These are phyloP conservation scores for Pseudobourletiella spinata DNA, from an alignment of 1,140 invertebrate species.

Conservation along the genomic window DNA sequence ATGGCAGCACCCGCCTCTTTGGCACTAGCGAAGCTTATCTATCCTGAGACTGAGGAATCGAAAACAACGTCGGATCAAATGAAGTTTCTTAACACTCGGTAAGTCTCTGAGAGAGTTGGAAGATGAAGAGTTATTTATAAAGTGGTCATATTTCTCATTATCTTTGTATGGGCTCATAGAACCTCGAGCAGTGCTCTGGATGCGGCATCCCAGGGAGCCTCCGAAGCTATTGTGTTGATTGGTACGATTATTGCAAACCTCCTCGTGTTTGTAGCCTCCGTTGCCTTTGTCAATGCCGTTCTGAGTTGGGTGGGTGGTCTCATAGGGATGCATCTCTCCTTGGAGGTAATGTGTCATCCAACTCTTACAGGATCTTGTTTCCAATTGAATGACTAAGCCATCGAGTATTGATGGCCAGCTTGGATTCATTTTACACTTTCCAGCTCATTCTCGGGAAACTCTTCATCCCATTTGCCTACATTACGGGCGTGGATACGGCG, in stretches of 20 bases:
- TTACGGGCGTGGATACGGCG: slow-evolving; percentile 68
- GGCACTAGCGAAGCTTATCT: slow-evolving; percentile 73
- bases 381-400: too few relatives aligned
- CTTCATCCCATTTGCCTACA: slow-evolving; percentile 74
- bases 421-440: too few relatives aligned
- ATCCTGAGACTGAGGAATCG: slow-evolving; percentile 76
- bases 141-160: too few relatives aligned
- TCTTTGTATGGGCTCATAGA: too few relatives aligned
- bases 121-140: too few relatives aligned
- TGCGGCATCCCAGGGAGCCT: slow-evolving; percentile 81
- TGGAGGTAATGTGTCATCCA: too few relatives aligned
- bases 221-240: slow-evolving; percentile 53
- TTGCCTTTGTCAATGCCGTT: slow-evolving; percentile 71
- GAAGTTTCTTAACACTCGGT: too few relatives aligned
- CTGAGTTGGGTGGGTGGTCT: slow-evolving; percentile 56
- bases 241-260: slow-evolving; percentile 83
- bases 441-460: slow-evolving; percentile 72
- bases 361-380: too few relatives aligned
- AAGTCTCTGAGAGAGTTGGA: too few relatives aligned
- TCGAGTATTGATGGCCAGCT: too few relatives aligned
- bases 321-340: slow-evolving; percentile 49
- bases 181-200: slow-evolving; percentile 72
- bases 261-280: slow-evolving; percentile 81
- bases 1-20: slow-evolving; percentile 89
- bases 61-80: slow-evolving; percentile 53